Base-by-base conservation (phyloP, 2,888 invertebrate species). In the Torymus aiolomorphi region DNA sequence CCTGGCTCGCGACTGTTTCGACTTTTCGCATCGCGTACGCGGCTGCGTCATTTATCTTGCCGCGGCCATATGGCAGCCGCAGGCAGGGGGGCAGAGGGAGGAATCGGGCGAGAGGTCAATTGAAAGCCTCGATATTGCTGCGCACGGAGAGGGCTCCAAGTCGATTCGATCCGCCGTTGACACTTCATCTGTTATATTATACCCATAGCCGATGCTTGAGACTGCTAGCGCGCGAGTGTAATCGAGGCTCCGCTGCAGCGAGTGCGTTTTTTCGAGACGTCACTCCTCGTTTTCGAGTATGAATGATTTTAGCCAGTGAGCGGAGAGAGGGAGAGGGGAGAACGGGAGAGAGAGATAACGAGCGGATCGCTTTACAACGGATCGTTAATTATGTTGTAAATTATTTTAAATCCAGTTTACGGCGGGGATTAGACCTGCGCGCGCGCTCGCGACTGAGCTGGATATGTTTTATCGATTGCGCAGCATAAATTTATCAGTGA, bases 331-430 rank as follows among this genome's bases (percentile, higher is more conserved):
- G 24, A 10, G 31, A n/a, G 5, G 66, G 51, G 5, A 31, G 5
- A 31, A 10, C n/a, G n/a, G 8, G 42, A 42, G 42, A 42, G 42
- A 42, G 42, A 42, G 42, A 42, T 42, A 42, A 42, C 42, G 42
- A 42, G 42, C 42, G 42, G 42, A 42, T 52, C 51, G 16, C 16
- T 74, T 66, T 49, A 24, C 51, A n/a, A 8, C 59, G 54, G 63
- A 59, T 75, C 51, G 52, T 75, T 75, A 66, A 67, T 75, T 75
- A 70, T 63, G n/a, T 56, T 70, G 57, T 76, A 69, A 70, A 76
- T 76, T 63, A 69, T 70, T 42, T 63, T 42, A 51, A 73, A 76
- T 63, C 54, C 11, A 59, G 61, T 67, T 76, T 76, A 76, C 18
- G 54, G 24, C 14, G 13, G 63, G 76, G 76, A 70, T 70, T 70